phyloP scores from a whole-genome alignment of 2,888 invertebrate species.

The Lepetodrilus schrolli region DNA sequence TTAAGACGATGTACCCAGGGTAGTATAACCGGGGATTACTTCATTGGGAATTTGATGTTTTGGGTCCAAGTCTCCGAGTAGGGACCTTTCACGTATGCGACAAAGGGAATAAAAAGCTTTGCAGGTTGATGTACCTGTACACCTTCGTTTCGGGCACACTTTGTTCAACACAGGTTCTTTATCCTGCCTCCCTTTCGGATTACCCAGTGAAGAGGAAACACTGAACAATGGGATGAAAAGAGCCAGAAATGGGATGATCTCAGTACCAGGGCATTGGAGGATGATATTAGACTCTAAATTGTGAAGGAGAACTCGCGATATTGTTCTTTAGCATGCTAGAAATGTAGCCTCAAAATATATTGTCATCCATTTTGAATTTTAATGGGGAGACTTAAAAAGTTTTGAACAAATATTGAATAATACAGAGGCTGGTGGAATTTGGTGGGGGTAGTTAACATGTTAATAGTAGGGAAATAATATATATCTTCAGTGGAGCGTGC shows the following conservation, averaged over 20 bases:
- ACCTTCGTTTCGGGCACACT: neutral
- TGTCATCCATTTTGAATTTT: conserved; percentile 1
- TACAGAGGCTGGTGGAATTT: no score
- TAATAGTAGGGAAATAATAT: no score
- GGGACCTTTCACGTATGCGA: neutral
- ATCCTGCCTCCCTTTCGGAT: conserved; percentile 15
- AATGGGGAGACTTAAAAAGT: no score
- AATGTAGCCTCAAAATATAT: no score
- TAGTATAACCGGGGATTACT: neutral
- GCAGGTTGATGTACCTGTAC: neutral
- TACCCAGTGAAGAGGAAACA: conserved; percentile 1
- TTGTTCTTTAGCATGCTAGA: neutral
- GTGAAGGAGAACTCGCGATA: neutral
- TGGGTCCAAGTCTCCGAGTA: neutral
- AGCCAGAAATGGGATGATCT: neutral
- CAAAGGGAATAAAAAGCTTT: neutral
- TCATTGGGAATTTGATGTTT: neutral
- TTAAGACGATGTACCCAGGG: neutral
- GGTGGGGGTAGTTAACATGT: no score
- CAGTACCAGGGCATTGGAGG: neutral
- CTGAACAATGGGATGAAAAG: neutral
- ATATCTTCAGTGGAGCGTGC: neutral
- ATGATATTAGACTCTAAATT: neutral
- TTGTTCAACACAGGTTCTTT: neutral
- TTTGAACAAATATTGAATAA: no score